Evolutionary conservation across 2,888 invertebrate genomes (phyloP), one percentile per base, ranked within the genome.

Genomic region (Hemicrepidius hirtus): DNA sequence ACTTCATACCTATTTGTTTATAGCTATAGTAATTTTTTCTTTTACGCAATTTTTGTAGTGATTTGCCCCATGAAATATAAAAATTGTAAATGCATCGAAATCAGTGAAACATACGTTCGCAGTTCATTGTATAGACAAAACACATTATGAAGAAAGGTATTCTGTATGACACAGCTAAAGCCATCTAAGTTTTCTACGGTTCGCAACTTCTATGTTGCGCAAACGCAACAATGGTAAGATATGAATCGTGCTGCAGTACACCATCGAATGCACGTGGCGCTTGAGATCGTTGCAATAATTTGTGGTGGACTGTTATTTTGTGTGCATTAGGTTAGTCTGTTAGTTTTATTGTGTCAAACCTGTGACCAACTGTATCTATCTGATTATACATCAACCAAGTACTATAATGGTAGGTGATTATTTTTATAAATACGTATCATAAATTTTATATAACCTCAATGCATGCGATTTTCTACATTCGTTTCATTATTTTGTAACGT

Each of bases 191-290:
- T n/a, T 40, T 40, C 13, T n/a, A 1, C 1, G 40, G 6, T n/a
- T 2, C n/a, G 13, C 4, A 40, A 40, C n/a, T n/a, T 40, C 3
- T n/a, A 13, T 40, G 40, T 40, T 40, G 40, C 40, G n/a, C 40
- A 13, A 6, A 40, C 40, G 40, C 40, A 40, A 40, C 40, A 40
- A 13, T 40, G 40, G 40, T 40, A 40, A 40, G n/a, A 40, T 40
- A 40, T 4, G 13, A 40, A n/a, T 40, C 4, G 40, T 4, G 13
- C 13, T 40, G 2, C 37, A 12, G 37, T 13, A n/a, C n/a, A n/a
- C n/a, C n/a, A n/a, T n/a, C n/a, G n/a, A n/a, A n/a, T n/a, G 13
- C 40, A 40, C 40, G 40, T 40, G 40, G n/a, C 13, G 4, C 40
- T 40, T 40, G n/a, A 13, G 13, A 40, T 40, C 4, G n/a, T 13